Conservation (phyloP, 1,140 invertebrate species). For the Eueides isabella region DNA sequence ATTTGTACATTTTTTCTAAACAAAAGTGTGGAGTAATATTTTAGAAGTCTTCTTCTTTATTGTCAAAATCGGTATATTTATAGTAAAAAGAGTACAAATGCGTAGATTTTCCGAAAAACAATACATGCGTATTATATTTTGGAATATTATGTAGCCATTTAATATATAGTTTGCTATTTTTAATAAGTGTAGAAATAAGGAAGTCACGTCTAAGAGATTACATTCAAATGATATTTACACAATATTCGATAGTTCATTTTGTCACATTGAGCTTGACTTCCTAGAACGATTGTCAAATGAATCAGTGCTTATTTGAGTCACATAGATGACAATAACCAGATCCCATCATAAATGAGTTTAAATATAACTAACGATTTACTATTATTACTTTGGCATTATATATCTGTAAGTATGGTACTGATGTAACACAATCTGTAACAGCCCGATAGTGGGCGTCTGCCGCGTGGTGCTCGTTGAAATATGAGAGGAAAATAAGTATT, state of each 20-base stretch:
- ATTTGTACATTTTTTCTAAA: no score
- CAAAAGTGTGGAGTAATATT: no score
- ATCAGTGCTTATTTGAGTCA: conserved; percentile 13
- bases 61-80: no score
- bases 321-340: background rate
- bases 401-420: background rate
- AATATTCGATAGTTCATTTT: conserved; percentile 8
- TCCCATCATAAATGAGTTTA: background rate
- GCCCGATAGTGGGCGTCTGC: conserved; percentile 11
- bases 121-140: no score
- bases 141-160: no score
- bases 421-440: conserved; percentile 3
- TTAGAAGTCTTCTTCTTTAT: no score
- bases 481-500: background rate
- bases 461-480: background rate
- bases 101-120: no score
- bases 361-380: background rate
- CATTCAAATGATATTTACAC: background rate
- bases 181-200: background rate
- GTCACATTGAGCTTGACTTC: conserved; percentile 1
- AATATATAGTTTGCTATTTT: background rate
- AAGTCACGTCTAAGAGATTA: background rate
- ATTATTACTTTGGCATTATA: background rate
- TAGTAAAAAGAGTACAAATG: no score
- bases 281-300: conserved; percentile 14